These are phyloP conservation scores for Eristalinus aeneus DNA, from an alignment of 2,888 invertebrate species.

Conservation along the genomic window DNA sequence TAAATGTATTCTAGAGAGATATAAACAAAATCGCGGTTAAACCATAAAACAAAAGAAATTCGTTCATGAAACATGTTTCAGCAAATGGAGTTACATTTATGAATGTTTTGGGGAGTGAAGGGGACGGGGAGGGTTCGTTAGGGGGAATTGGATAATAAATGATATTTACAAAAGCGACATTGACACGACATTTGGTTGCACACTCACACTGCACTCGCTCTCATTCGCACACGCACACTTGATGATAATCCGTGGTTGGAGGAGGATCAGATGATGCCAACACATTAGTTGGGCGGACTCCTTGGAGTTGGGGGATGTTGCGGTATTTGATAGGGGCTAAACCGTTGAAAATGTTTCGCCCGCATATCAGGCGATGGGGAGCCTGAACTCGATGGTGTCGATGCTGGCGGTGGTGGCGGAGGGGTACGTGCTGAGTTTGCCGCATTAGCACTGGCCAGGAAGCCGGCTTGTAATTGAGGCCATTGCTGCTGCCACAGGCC, in stretches of 20 bases:
- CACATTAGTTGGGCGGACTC: slow-evolving; percentile 76
- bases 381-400: slow-evolving; percentile 79
- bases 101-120: background rate
- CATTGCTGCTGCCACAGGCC: slow-evolving; percentile 81
- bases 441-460: slow-evolving; percentile 78
- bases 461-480: slow-evolving; percentile 81
- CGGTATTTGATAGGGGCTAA: slow-evolving; percentile 78
- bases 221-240: background rate
- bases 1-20: slow-evolving; percentile 55
- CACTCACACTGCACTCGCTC: slow-evolving; percentile 41
- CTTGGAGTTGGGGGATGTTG: slow-evolving; percentile 76
- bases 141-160: slow-evolving; percentile 1
- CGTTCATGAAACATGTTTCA: slow-evolving; percentile 54
- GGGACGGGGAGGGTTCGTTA: background rate
- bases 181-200: slow-evolving; percentile 32
- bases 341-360: slow-evolving; percentile 78
- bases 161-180: slow-evolving; percentile 56
- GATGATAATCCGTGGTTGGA: background rate
- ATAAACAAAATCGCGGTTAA: slow-evolving; percentile 55
- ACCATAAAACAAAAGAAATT: slow-evolving; percentile 57
- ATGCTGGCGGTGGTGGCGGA: slow-evolving; percentile 76
- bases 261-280: background rate
- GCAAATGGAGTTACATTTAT: slow-evolving; percentile 26
- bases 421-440: slow-evolving; percentile 73
- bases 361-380: slow-evolving; percentile 80